These are phyloP conservation scores for Bugula neritina DNA, from an alignment of 2,888 invertebrate genomes.

Conservation along the genomic window DNA sequence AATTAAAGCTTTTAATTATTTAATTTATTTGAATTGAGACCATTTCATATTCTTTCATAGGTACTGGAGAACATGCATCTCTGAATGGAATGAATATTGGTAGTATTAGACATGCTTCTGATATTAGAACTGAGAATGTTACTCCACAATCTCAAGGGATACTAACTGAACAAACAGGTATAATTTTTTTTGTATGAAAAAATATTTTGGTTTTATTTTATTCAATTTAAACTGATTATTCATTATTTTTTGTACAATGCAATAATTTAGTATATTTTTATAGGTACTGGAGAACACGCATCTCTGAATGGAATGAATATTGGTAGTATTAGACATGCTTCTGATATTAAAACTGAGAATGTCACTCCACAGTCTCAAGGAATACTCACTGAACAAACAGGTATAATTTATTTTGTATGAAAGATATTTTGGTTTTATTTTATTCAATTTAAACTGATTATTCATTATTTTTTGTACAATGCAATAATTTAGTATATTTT, in stretches of 20 bases:
- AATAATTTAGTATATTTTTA: conserved; percentile 29
- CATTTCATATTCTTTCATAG: too few species aligned
- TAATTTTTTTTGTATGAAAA: background rate
- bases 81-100: conserved; percentile 19
- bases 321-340: background rate
- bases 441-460: too few species aligned
- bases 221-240: background rate
- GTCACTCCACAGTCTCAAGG: background rate
- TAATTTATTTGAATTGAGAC: too few species aligned
- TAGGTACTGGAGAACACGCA: background rate
- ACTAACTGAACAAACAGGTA: background rate
- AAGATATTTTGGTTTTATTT: too few species aligned
- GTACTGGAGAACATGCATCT: conserved; percentile 11
- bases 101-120: background rate
- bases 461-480: too few species aligned
- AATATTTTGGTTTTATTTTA: background rate
- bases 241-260: background rate
- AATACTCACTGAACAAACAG: background rate
- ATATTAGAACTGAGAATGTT: background rate
- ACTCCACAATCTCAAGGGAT: background rate
- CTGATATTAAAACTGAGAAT: background rate
- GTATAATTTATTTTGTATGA: too few species aligned
- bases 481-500: too few species aligned
- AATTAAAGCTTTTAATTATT: too few species aligned
- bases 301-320: conserved; percentile 13